Evolutionary conservation across 2,888 invertebrate species (phyloP).

Genomic region (Coecobrya sp.): DNA sequence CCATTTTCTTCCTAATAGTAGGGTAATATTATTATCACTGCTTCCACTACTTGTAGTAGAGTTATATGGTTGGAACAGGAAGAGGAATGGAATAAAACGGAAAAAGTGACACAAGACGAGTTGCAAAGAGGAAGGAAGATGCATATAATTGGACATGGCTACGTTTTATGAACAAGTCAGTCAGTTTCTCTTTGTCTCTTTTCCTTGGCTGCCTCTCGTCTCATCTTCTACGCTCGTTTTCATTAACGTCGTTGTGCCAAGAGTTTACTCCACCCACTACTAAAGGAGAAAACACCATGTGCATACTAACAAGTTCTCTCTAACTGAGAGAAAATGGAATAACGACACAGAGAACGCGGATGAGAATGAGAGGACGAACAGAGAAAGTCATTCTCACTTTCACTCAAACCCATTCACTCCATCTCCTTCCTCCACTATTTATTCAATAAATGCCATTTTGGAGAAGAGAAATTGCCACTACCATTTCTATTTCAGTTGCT

Average conservation of each 20-base stretch:
- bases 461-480: conserved; percentile 24
- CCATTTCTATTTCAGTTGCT: conserved; percentile 30
- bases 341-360: conserved; percentile 30
- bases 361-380: background rate
- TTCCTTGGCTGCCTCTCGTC: conserved; percentile 15
- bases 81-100: conserved; percentile 51
- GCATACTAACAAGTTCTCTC: conserved; percentile 67
- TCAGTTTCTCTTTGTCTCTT: conserved; percentile 39
- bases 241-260: conserved; percentile 75
- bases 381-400: conserved; percentile 50
- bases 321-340: conserved; percentile 24
- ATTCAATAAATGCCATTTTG: conserved; percentile 59
- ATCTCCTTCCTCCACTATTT: conserved; percentile 8
- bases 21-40: conserved; percentile 3
- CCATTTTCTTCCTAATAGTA: background rate
- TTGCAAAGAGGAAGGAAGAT: conserved; percentile 56
- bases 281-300: conserved; percentile 64
- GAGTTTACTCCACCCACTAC: conserved; percentile 53
- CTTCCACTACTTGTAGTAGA: background rate
- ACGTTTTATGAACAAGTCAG: conserved; percentile 59
- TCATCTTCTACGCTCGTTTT: conserved; percentile 71
- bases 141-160: conserved; percentile 72
- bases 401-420: conserved; percentile 44
- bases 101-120: conserved; percentile 67
- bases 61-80: background rate